Base-by-base conservation (phyloP, 2,797 vertebrate genomes). In the Macropus fuliginosus region DNA sequence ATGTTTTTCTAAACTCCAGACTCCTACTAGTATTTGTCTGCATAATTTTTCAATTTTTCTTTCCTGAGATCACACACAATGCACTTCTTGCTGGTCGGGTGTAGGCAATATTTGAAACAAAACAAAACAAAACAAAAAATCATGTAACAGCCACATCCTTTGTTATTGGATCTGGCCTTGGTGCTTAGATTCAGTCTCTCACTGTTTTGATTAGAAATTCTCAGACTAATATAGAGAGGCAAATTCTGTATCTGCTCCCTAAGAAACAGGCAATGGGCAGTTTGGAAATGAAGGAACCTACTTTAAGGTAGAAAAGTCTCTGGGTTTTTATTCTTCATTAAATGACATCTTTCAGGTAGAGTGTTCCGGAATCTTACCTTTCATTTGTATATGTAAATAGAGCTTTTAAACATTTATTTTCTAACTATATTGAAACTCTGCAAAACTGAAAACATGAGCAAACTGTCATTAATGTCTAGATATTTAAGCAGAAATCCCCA, bases 21-120 rank as follows among this genome's bases (percentile, higher is more conserved):
- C 95, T 96, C 97, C 97, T 96, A 98, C 97, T 92, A 95, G 95
- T 94, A 91, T 92, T 96, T 94, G 96, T 98, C 98, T 97, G 94
- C 66, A 62, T 97, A 98, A 97, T 96, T 98, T 98, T 98, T 98
- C 95, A 91, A 8, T 97, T 98, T 98, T 98, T 98, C 98, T 98
- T 97, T 95, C 91, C 94, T 92, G 96, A 97, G 96, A 95, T 94
- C 95, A 97, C 91, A 74, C 91, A 56, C 59, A 92, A 94, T 55
- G 81, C 24, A 56, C 91, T 95, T 94, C 92, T 95, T 97, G 96
- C 96, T 96, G 97, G 92, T 54, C 92, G 94, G 94, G 12, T 0
- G 0, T 18, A 56, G 59, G 91, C 92, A 24, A 21, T 18, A 34
- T 55, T 40, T n/a, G 0, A 1, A 6, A 62, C 74, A 55, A 93